phyloP scores from a whole-genome alignment of 2,797 vertebrate species.

The Eleutherodactylus coqui region DNA sequence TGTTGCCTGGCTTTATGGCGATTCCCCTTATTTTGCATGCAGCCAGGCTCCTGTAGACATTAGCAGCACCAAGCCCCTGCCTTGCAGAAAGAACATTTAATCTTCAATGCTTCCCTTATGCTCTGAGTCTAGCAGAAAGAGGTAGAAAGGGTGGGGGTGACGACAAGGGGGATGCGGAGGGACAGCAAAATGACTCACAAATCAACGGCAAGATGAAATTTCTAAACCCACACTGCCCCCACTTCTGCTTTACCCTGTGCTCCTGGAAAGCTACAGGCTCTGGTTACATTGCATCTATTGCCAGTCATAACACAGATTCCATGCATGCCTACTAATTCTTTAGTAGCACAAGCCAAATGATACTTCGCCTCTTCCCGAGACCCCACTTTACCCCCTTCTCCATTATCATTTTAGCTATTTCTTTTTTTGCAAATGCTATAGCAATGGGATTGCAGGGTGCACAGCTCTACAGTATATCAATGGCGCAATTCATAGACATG shows the following conservation, averaged over 20 bases:
- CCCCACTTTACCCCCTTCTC: constrained; percentile 43
- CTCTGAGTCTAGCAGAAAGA: constrained; percentile 80
- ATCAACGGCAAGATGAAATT: constrained; percentile 87
- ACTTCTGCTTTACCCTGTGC: constrained; percentile 78
- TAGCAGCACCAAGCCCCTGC: constrained; percentile 89
- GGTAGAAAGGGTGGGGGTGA: constrained; percentile 68
- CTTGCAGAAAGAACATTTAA: constrained; percentile 96
- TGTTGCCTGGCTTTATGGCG: not conserved
- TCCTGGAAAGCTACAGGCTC: constrained; percentile 76
- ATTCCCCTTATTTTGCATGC: constrained; percentile 13
- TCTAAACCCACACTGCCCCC: constrained; percentile 87
- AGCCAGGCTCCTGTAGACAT: constrained; percentile 78
- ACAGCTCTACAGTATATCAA: constrained; percentile 42
- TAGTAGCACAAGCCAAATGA: constrained; percentile 73
- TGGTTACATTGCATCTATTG: constrained; percentile 68
- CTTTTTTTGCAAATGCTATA: constrained; percentile 64
- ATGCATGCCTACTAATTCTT: constrained; percentile 74
- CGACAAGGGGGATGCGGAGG: constrained; percentile 83
- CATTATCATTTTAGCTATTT: constrained; percentile 64
- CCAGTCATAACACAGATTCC: constrained; percentile 76
- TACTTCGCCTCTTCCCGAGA: constrained; percentile 63
- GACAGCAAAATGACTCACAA: constrained; percentile 83
- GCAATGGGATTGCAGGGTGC: constrained; percentile 48
- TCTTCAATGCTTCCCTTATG: constrained; percentile 91
- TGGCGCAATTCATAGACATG: constrained; percentile 57